A percentile compares a stretch with the other conserved stretches of the same genome.
Evolutionary conservation across 2,888 invertebrate species (phyloP).

Genomic region (Teinopalpus imperialis): DNA sequence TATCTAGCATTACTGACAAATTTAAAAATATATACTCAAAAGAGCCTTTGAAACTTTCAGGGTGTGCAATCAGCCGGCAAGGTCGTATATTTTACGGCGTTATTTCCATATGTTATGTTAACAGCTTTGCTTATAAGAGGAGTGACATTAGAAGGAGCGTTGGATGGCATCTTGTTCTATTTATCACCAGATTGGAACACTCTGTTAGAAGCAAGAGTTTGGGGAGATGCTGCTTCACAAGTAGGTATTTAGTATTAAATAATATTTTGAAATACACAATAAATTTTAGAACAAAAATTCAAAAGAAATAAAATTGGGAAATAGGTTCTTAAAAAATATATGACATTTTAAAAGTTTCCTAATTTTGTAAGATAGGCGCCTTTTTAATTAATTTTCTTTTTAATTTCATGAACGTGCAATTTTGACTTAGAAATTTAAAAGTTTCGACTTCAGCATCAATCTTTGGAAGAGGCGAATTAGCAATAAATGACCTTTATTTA

Average conservation of each 20-base stretch:
- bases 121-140: slow-evolving; percentile 84
- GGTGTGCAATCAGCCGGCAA: slow-evolving; percentile 95
- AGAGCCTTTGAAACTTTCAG: too few relatives aligned
- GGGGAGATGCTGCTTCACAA: slow-evolving; percentile 91
- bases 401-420: slow-evolving; percentile 31
- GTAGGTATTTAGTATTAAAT: slow-evolving; percentile 36
- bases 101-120: slow-evolving; percentile 87
- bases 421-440: slow-evolving; percentile 39
- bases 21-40: too few relatives aligned
- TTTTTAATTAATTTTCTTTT: slow-evolving; percentile 25
- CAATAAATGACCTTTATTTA: slow-evolving; percentile 11
- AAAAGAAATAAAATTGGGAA: too few relatives aligned
- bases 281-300: too few relatives aligned
- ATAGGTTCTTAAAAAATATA: too few relatives aligned
- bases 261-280: too few relatives aligned
- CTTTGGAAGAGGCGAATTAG: slow-evolving; percentile 14
- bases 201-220: slow-evolving; percentile 85
- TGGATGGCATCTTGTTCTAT: slow-evolving; percentile 87
- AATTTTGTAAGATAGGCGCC: too few relatives aligned
- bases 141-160: slow-evolving; percentile 86
- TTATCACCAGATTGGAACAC: slow-evolving; percentile 87
- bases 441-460: slow-evolving; percentile 37
- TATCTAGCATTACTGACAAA: too few relatives aligned
- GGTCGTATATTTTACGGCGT: slow-evolving; percentile 88
- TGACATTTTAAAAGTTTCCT: too few relatives aligned